These are phyloP conservation scores for Halcyon senegalensis DNA, from an alignment of 2,113 vertebrate genomes.

Conservation along the genomic window DNA sequence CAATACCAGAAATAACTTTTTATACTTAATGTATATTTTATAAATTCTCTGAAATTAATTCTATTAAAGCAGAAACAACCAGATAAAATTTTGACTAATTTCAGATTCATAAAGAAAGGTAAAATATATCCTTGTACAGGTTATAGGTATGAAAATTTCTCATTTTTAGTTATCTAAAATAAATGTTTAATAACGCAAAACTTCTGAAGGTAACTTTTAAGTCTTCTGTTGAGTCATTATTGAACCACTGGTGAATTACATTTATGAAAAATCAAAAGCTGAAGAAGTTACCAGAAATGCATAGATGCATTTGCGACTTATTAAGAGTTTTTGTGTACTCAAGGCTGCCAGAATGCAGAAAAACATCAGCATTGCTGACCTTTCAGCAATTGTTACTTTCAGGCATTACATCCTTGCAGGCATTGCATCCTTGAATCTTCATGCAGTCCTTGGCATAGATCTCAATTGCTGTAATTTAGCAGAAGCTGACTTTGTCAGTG, in stretches of 20 bases:
- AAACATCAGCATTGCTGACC: accelerated
- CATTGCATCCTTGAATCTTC: not conserved
- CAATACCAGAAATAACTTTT: not conserved
- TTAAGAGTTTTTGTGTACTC: not conserved
- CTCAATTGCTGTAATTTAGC: not conserved
- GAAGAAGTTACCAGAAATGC: not conserved
- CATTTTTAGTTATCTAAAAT: not conserved
- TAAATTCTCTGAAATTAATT: not conserved
- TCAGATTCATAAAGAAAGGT: not conserved
- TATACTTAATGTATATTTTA: not conserved
- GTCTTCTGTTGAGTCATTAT: not conserved
- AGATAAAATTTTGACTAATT: not conserved
- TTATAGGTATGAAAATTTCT: not conserved
- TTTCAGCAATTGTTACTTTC: not conserved
- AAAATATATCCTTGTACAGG: not conserved
- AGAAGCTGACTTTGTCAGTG: not conserved
- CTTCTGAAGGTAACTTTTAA: not conserved
- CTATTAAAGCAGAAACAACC: not conserved
- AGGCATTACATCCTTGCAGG: not conserved
- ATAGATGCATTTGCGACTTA: not conserved
- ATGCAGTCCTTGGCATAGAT: not conserved
- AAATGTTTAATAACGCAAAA: not conserved
- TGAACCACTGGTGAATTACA: not conserved
- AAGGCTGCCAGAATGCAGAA: not conserved
- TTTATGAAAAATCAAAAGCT: not conserved